Percentiles rank a stretch among this genome's conserved stretches.
phyloP scores from a whole-genome alignment of 92 coral and sea anemone species.

The Phenganax stokvisi region DNA sequence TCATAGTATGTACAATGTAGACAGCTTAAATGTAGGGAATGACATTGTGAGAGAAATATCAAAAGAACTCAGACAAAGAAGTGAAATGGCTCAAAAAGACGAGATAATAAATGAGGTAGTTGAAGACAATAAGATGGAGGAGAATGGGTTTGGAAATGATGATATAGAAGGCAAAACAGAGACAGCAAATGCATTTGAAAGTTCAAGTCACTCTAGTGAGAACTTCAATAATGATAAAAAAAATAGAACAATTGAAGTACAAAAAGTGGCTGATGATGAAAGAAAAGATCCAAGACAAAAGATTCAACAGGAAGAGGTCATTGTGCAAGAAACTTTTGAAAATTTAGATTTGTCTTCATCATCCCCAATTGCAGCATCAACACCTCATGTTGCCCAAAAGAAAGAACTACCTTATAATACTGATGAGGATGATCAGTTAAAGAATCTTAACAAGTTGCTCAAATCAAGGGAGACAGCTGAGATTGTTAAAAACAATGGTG shows the following conservation, averaged over 20 bases:
- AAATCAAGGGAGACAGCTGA: conserved; percentile 17
- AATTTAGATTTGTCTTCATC: conserved; percentile 6
- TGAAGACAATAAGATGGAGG: conserved; percentile 1
- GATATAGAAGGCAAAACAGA: not conserved
- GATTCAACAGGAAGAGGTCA: not conserved
- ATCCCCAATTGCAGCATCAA: conserved; percentile 18
- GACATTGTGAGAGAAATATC: not conserved
- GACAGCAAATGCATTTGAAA: not conserved
- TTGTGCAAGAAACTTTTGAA: not conserved
- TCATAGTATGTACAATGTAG: not conserved
- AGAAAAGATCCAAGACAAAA: not conserved
- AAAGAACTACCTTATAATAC: not conserved
- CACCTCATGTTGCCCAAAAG: not conserved
- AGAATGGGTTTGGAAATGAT: not conserved
- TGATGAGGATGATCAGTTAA: not conserved
- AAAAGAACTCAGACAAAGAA: not conserved
- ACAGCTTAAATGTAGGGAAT: not conserved
- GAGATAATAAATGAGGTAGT: not conserved
- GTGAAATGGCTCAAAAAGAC: not conserved
- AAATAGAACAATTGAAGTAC: not conserved
- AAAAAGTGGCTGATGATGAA: not conserved
- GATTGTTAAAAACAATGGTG: not conserved
- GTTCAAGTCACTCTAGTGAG: not conserved
- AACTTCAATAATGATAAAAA: not conserved
- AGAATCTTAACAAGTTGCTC: not conserved